Evolutionary conservation across 2,888 invertebrate species (phyloP).

Genomic region (Rhorus exstirpatorius): DNA sequence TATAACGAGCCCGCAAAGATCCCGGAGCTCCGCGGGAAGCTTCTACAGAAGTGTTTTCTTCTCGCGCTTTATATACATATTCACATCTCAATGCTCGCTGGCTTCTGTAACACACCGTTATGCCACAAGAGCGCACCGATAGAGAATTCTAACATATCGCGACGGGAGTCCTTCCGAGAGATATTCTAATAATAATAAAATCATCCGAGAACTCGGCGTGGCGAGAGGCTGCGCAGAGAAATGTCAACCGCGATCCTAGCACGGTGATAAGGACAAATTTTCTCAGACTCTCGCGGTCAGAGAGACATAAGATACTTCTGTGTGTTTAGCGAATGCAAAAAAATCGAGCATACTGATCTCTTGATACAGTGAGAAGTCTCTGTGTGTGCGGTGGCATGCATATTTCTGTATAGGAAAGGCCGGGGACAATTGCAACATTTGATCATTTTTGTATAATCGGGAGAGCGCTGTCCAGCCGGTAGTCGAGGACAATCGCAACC

Average conservation of each 20-base stretch:
- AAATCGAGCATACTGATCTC: constrained; percentile 36
- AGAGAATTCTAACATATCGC: constrained; percentile 41
- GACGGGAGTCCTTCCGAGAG: constrained; percentile 61
- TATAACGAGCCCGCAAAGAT: constrained; percentile 53
- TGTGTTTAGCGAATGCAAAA: constrained; percentile 13
- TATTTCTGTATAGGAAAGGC: background rate
- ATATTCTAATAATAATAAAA: constrained; percentile 68
- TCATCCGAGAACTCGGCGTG: constrained; percentile 44
- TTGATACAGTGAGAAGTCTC: constrained; percentile 1
- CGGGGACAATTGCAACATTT: background rate
- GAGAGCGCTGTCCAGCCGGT: no score
- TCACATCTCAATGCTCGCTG: constrained; percentile 26
- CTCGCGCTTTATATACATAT: constrained; percentile 16
- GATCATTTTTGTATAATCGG: no score
- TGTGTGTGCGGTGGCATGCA: no score
- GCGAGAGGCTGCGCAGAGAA: constrained; percentile 47
- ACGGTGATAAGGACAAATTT: constrained; percentile 68
- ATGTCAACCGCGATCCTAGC: constrained; percentile 69
- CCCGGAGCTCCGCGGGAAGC: constrained; percentile 51
- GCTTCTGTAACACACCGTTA: constrained; percentile 66
- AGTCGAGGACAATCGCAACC: no score
- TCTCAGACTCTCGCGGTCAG: constrained; percentile 42
- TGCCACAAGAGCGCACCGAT: constrained; percentile 44
- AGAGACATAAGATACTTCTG: constrained; percentile 34
- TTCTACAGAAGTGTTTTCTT: constrained; percentile 49